Base-by-base conservation (phyloP, 2,888 invertebrate species). In the Scelioninae gen. 1 region DNA sequence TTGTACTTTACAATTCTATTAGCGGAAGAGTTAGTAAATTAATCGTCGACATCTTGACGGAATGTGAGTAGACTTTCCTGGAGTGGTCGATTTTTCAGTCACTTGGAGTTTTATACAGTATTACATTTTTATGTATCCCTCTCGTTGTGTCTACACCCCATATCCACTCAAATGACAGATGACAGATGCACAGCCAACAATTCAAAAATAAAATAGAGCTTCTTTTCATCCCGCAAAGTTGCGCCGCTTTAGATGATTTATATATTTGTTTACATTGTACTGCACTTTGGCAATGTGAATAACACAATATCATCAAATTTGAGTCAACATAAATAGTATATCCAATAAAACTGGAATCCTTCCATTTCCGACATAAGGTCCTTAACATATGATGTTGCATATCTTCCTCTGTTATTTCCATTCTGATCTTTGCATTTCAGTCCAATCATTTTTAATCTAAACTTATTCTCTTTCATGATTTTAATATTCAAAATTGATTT, bases 241-340 rank as follows among this genome's bases (percentile, higher is more conserved):
- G 45, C 51, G 29, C 89, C 91, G 88, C 89, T 91, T 90, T 88
- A 88, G 89, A 89, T 90, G 91, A 91, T 91, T 91, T 91, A 91
- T 91, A 88, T 88, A 91, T 91, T 89, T 89, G 89, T 89, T 38
- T 75, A 75, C 75, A 75, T 45, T 75, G 69, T 29, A 75, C 74
- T 75, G 63, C 65, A 75, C 75, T 81, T 65, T 63, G 34, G 15
- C 32, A 51, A 66, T 66, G 47, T 47, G 56, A 78, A 78, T 78
- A 71, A 63, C 56, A 29, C 47, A 58, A n/a, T n/a, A n/a, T n/a
- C n/a, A n/a, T 74, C 23, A 74, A 65, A 56, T 47, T 47, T 55
- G 7, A 55, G 47, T 31, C 45, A 29, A 38, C 74, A 16, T 43
- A 31, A 40, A 53, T 62, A 51, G 15, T 11, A 32, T 29, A 60